These are phyloP conservation scores for Caenorhabditis remanei DNA, from an alignment of 1,140 invertebrate species.

Conservation along the genomic window DNA sequence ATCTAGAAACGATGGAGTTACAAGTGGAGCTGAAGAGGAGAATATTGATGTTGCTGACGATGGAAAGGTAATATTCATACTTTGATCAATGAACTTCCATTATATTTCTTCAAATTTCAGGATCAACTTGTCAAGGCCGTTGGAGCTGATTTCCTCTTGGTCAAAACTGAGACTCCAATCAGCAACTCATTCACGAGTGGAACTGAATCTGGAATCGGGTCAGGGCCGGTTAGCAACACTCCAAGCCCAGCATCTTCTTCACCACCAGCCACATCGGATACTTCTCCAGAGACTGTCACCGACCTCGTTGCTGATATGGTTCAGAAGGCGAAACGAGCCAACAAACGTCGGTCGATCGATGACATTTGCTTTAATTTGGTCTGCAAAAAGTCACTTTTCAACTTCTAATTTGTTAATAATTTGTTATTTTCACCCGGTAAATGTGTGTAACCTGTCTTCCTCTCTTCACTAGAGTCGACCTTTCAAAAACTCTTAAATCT, in stretches of 20 bases:
- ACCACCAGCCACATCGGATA: background rate
- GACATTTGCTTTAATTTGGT: constrained; percentile 29
- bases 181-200: constrained; percentile 25
- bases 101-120: background rate
- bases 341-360: constrained; percentile 2
- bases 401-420: background rate
- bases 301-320: background rate
- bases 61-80: background rate
- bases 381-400: background rate
- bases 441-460: no score
- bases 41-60: constrained; percentile 9
- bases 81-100: background rate
- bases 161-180: background rate
- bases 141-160: background rate
- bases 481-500: no score
- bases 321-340: background rate
- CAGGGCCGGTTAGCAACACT: constrained; percentile 5
- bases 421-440: no score
- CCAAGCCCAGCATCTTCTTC: constrained; percentile 3
- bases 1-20: background rate
- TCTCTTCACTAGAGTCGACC: no score
- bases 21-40: constrained; percentile 34
- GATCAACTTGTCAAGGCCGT: constrained; percentile 13
- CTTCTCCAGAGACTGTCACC: background rate
- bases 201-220: constrained; percentile 60